A percentile compares a stretch with the other conserved stretches of the same genome.
These are phyloP conservation scores for Microplitis manilae DNA, from an alignment of 2,888 invertebrate species.

Conservation along the genomic window DNA sequence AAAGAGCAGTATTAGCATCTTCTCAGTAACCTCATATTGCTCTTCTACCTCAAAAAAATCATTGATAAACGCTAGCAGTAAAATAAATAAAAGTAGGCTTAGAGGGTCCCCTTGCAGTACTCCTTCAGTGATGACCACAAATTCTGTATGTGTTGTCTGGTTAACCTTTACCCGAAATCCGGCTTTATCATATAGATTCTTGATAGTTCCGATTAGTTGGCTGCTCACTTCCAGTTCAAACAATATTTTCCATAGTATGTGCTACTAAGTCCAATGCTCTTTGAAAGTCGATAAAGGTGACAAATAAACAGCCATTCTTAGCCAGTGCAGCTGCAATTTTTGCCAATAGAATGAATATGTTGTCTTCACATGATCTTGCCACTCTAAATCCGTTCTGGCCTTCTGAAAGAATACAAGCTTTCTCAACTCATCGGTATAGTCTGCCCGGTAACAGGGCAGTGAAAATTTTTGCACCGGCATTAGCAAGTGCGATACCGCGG, in stretches of 20 bases:
- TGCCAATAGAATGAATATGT: slow-evolving; percentile 40
- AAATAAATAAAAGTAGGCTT: slow-evolving; percentile 41
- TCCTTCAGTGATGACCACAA: slow-evolving; percentile 35
- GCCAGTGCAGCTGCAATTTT: neutral
- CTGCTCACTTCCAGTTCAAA: slow-evolving; percentile 37
- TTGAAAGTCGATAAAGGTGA: slow-evolving; percentile 26
- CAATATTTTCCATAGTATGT: slow-evolving; percentile 35
- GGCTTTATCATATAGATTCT: slow-evolving; percentile 40
- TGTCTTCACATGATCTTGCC: slow-evolving; percentile 45
- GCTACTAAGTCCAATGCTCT: slow-evolving; percentile 30
- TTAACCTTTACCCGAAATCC: slow-evolving; percentile 15
- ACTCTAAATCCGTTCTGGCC: slow-evolving; percentile 47
- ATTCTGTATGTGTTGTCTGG: no score
- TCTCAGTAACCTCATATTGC: neutral
- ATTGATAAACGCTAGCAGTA: slow-evolving; percentile 31
- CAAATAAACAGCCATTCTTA: slow-evolving; percentile 26
- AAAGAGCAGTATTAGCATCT: slow-evolving; percentile 29
- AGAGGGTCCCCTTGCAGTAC: slow-evolving; percentile 44
- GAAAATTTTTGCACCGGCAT: slow-evolving; percentile 48
- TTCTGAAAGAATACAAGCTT: slow-evolving; percentile 41
- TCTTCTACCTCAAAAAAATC: slow-evolving; percentile 28
- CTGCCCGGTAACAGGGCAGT: slow-evolving; percentile 48
- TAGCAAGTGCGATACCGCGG: slow-evolving; percentile 47
- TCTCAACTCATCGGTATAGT: slow-evolving; percentile 43
- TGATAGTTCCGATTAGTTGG: slow-evolving; percentile 39